phyloP scores from a whole-genome alignment of 1,140 invertebrate genomes.

The Temnothorax longispinosus region DNA sequence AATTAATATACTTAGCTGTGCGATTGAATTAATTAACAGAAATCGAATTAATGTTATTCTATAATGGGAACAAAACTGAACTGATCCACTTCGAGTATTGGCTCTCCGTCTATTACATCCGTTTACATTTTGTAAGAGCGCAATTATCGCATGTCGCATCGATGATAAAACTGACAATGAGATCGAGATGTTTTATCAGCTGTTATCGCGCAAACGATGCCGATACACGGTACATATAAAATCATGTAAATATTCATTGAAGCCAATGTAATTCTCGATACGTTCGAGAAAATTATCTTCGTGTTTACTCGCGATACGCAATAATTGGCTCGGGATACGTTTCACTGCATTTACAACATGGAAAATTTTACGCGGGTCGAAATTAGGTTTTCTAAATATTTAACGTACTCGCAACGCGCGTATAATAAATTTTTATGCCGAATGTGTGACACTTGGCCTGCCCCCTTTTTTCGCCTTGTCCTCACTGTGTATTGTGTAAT shows the following conservation, averaged over 20 bases:
- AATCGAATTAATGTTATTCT: neutral
- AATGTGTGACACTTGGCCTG: neutral
- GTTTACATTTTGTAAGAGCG: neutral
- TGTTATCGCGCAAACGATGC: slow-evolving; percentile 29
- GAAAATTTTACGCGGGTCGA: slow-evolving; percentile 13
- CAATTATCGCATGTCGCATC: neutral
- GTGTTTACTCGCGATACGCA: slow-evolving; percentile 3
- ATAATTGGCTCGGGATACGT: neutral
- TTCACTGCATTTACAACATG: neutral
- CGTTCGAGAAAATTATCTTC: slow-evolving; percentile 33
- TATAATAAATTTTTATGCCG: neutral
- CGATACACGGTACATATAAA: neutral
- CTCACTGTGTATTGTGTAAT: neutral
- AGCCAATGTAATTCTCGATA: neutral
- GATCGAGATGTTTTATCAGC: slow-evolving; percentile 40
- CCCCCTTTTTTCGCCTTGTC: neutral
- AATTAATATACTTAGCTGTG: neutral
- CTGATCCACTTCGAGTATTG: neutral
- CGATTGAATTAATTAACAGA: neutral
- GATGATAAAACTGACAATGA: neutral
- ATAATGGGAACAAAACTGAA: neutral
- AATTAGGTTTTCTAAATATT: neutral
- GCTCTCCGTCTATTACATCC: neutral
- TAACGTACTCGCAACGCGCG: neutral
- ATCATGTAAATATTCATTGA: slow-evolving; percentile 10